Evolutionary conservation across 2,113 vertebrate genomes (phyloP), one percentile per base, ranked within the genome.

Genomic region (Podocnemis expansa): DNA sequence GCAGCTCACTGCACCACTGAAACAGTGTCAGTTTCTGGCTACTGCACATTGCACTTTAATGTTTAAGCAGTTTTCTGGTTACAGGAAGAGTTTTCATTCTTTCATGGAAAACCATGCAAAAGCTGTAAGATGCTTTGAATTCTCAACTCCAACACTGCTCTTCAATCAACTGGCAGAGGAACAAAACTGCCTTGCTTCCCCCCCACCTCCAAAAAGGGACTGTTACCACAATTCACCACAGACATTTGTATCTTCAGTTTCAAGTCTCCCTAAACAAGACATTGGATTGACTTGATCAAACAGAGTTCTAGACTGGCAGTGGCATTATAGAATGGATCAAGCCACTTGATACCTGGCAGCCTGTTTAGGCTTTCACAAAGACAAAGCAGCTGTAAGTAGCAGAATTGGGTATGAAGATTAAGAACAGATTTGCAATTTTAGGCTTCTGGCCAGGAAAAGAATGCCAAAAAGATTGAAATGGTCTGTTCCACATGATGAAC

Each of bases 301-400:
- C 51, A 43, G 78, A 49, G 49, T 14, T 78, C 79, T 4, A 43
- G 1, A 17, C 6, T 0, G 0, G 70, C 67, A 88, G 80, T 0
- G 82, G 54, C 76, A 54, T 80, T 58, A 93, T 0, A 5, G 45
- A 0, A 0, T 38, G 5, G 0, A 89, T 24, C 78, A 89, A 76
- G 82, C 45, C 34, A 76, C 79, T 92, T 24, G 25, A 84, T 80
- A 38, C 75, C 92, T 75, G 45, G 60, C 85, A 85, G 94, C 75
- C 87, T 78, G 85, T 25, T 6, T 34, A 16, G 45, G 80, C 49
- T 92, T 85, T 93, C 49, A 43, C 55, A 70, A 78, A 90, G 60
- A 60, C 55, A 82, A 90, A 86, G 79, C 56, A 96, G 81, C 85
- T 93, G 81, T 89, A 63, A 24, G 54, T 89, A 89, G 75, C 78